Evolutionary conservation across 2,797 vertebrate species (phyloP).

Genomic region (Lemur catta): DNA sequence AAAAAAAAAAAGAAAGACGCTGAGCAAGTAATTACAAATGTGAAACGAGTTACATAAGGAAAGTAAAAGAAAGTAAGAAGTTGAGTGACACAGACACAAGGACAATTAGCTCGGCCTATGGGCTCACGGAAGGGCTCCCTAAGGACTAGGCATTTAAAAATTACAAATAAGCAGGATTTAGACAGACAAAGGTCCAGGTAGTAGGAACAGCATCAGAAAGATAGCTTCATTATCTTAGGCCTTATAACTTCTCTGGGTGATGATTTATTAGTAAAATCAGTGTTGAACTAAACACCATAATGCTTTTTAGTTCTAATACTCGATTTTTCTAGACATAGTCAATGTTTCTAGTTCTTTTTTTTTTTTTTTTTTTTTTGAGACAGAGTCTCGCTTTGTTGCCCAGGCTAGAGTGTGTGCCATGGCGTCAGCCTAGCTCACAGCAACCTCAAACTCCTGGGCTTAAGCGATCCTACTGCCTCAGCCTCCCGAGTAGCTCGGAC

Average conservation of each 20-base stretch:
- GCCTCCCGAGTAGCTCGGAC: too few species aligned
- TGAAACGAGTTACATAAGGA: neutral
- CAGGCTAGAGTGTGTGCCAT: too few species aligned
- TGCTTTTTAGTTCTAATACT: neutral
- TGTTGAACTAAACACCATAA: neutral
- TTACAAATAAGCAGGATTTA: neutral
- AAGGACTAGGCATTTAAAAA: neutral
- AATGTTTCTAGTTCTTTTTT: neutral
- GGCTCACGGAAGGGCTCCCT: neutral
- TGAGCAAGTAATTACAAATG: neutral
- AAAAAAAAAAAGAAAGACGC: neutral
- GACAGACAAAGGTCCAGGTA: neutral
- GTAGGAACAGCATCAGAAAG: neutral
- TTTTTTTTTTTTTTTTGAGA: too few species aligned
- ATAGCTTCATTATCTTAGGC: neutral
- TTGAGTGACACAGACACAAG: neutral
- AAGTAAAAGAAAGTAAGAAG: neutral
- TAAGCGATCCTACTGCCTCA: too few species aligned
- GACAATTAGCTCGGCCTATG: neutral
- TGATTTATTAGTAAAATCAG: neutral
- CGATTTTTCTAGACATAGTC: neutral
- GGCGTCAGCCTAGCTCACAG: too few species aligned
- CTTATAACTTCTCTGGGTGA: neutral
- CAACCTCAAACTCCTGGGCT: too few species aligned
- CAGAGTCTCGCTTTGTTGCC: too few species aligned